phyloP scores from a whole-genome alignment of 2,113 vertebrate species.

The Zosterops hypoxanthus region DNA sequence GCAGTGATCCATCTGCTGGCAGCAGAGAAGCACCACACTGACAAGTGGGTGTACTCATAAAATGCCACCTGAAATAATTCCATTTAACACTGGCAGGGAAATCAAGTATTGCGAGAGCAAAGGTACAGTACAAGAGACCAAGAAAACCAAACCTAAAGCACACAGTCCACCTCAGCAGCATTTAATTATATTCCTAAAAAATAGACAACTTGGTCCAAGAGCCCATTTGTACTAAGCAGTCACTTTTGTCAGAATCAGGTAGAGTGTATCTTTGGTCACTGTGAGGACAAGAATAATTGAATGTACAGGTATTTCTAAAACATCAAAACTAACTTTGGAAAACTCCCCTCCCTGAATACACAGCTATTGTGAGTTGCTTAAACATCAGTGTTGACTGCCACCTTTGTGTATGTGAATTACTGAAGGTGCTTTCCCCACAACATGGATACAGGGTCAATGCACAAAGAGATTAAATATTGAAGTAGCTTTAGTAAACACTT shows the following conservation, averaged over 20 bases:
- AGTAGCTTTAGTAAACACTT: not conserved
- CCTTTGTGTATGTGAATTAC: not conserved
- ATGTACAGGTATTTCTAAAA: not conserved
- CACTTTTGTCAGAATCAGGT: not conserved
- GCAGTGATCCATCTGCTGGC: not conserved
- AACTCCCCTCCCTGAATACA: not conserved
- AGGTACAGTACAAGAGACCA: not conserved
- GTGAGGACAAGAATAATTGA: not conserved
- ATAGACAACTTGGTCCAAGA: not conserved
- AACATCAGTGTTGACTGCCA: not conserved
- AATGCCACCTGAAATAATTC: not conserved
- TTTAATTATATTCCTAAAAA: not conserved
- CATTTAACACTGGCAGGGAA: not conserved
- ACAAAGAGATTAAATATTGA: not conserved
- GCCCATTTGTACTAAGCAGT: not conserved
- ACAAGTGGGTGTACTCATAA: not conserved
- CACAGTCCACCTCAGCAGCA: not conserved
- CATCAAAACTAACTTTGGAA: not conserved
- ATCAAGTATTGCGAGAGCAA: not conserved
- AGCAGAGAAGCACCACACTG: not conserved
- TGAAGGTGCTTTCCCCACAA: not conserved
- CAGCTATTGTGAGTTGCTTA: not conserved
- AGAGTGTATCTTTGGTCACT: not conserved
- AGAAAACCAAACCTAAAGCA: not conserved
- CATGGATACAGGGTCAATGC: not conserved